Conservation (phyloP, 2,113 vertebrate species). For the Gracilinanus agilis region DNA sequence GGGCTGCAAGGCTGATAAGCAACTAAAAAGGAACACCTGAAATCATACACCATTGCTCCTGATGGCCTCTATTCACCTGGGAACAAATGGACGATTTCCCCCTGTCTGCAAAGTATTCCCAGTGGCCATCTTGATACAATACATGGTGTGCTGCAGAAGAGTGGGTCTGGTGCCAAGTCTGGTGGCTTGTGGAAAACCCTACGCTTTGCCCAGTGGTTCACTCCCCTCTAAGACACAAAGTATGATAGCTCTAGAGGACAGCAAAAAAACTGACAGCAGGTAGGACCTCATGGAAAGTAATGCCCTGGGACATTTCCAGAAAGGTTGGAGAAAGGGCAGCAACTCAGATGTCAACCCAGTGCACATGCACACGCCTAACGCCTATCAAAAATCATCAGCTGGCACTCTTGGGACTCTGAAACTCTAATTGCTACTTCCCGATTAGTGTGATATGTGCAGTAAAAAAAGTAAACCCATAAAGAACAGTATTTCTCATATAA, state of each 20-base stretch:
- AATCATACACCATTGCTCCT: background rate
- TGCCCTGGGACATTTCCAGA: constrained; percentile 9
- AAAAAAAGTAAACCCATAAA: background rate
- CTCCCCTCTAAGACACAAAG: background rate
- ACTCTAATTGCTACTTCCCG: constrained; percentile 54
- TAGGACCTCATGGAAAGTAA: background rate
- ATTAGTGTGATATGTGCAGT: constrained; percentile 7
- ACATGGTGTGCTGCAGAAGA: background rate
- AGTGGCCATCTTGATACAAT: accelerated
- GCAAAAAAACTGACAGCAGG: background rate
- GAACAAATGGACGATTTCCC: background rate
- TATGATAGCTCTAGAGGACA: background rate
- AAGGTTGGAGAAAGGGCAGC: constrained; percentile 32
- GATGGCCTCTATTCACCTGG: background rate
- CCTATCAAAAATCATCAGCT: constrained; percentile 22
- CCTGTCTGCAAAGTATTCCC: background rate
- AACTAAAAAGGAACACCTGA: background rate
- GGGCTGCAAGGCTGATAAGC: background rate
- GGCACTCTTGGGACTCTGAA: constrained; percentile 24
- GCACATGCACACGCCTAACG: constrained; percentile 17
- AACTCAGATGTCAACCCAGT: constrained; percentile 25
- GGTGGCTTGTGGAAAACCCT: background rate
- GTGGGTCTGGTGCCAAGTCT: accelerated
- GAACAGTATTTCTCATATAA: background rate
- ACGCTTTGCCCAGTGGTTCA: background rate